Evolutionary conservation across 1,140 invertebrate genomes (phyloP).

Genomic region (Cotesia typhae): DNA sequence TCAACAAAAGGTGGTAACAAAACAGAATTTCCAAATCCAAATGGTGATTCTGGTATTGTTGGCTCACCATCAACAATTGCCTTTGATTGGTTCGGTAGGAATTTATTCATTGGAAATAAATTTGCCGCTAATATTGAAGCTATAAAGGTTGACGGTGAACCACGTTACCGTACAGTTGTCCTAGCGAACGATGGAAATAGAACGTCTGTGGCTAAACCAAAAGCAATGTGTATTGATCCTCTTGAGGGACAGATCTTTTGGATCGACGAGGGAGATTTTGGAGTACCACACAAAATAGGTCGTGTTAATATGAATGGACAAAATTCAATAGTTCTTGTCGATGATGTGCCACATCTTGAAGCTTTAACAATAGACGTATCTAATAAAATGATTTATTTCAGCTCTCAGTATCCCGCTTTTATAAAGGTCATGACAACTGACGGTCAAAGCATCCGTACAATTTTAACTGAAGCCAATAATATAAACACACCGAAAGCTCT

Average conservation of each 20-base stretch:
- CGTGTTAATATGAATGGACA: constrained; percentile 94
- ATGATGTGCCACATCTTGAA: constrained; percentile 76
- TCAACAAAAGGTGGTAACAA: constrained; percentile 88
- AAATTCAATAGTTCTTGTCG: constrained; percentile 75
- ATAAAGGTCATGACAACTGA: constrained; percentile 81
- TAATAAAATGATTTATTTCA: constrained; percentile 86
- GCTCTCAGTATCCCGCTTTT: constrained; percentile 77
- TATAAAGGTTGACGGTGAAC: constrained; percentile 85
- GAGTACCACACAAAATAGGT: constrained; percentile 90
- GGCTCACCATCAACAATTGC: constrained; percentile 91
- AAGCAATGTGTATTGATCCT: constrained; percentile 89
- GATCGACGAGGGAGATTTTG: constrained; percentile 93
- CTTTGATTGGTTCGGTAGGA: constrained; percentile 95
- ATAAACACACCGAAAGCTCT: constrained; percentile 84
- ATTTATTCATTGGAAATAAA: constrained; percentile 93
- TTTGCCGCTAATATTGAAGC: constrained; percentile 93
- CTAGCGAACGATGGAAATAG: constrained; percentile 90
- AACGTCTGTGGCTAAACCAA: constrained; percentile 87
- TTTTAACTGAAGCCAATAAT: constrained; percentile 75
- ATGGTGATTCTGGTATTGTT: constrained; percentile 80
- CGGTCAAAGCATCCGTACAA: constrained; percentile 74
- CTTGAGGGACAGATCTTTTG: constrained; percentile 86
- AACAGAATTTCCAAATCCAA: constrained; percentile 79
- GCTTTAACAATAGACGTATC: constrained; percentile 87
- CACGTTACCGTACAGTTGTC: constrained; percentile 85